Evolutionary conservation across 2,797 vertebrate genomes (phyloP), one percentile per base, ranked within the genome.

Genomic region (Alcedo atthis): DNA sequence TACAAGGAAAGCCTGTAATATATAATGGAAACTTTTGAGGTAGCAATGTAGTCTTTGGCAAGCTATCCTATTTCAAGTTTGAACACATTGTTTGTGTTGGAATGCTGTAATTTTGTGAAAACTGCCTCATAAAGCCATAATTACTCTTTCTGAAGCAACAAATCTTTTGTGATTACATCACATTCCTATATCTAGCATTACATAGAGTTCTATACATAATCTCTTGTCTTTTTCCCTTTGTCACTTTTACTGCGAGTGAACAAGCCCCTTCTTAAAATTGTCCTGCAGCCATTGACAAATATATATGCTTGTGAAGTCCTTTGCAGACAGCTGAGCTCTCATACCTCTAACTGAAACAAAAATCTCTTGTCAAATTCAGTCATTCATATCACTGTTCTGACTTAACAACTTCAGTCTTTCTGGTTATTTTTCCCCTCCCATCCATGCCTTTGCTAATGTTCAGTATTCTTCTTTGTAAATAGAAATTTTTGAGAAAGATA

Each of bases 141-240:
- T 35, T 83, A 55, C 21, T 54, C 16, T 70, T 79, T 83, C 42
- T 75, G 68, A 87, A 66, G 68, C 42, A 83, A 69, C 20, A 70
- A 5, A 43, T 45, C 6, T 51, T 46, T 66, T 46, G 30, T 48
- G 43, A 57, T 62, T 58, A 62, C 43, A 58, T 67, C 4, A 48
- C 8, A 77, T 63, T 55, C 26, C 53, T 70, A 66, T 57, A 18
- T 18, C 63, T 58, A 42, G n/a, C 9, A 19, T 43, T 70, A 57
- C 7, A 5, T 16, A 17, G 5, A 2, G 30, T 46, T 71, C 33
- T 71, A 2, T 48, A 32, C 0, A 0, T 46, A 46, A 42, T 54
- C 25, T 59, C 32, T 10, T 64, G 15, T 57, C 15, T 51, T 54
- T 54, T 42, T 37, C 15, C 20, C 40, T 10, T 58, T 81, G 28